phyloP scores from a whole-genome alignment of 2,797 vertebrate species.

The Squalus acanthias region DNA sequence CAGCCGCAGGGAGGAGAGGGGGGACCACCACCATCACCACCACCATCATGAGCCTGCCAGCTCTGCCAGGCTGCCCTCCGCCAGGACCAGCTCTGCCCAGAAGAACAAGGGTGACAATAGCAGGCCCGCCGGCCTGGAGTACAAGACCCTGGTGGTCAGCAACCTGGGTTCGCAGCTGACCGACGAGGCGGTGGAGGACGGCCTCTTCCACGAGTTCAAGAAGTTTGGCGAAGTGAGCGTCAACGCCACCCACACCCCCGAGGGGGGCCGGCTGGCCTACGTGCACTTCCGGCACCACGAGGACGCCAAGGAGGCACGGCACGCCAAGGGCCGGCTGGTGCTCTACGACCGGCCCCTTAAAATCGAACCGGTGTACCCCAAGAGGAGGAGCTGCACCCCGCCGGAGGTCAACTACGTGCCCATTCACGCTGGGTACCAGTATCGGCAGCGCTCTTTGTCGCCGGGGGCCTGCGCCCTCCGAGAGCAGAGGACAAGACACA shows the following conservation, averaged over 20 bases:
- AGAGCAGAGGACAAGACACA: conserved; percentile 71
- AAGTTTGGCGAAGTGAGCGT: conserved; percentile 94
- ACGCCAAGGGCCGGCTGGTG: conserved; percentile 80
- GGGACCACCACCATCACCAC: conserved; percentile 62
- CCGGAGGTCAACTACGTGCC: conserved; percentile 75
- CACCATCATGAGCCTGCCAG: conserved; percentile 44
- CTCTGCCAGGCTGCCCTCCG: conserved; percentile 52
- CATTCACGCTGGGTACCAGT: conserved; percentile 72
- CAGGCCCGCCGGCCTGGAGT: conserved; percentile 63
- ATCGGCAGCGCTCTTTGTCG: conserved; percentile 81
- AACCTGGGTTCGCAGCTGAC: conserved; percentile 85
- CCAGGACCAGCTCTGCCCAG: conserved; percentile 52
- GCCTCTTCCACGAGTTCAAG: conserved; percentile 93
- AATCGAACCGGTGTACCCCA: conserved; percentile 87
- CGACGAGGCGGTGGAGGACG: conserved; percentile 88
- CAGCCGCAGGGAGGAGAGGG: conserved; percentile 67
- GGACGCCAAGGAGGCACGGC: conserved; percentile 84
- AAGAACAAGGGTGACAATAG: conserved; percentile 46
- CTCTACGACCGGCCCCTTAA: conserved; percentile 85
- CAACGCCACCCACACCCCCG: conserved; percentile 88
- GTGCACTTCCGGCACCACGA: conserved; percentile 91
- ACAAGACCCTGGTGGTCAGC: conserved; percentile 90
- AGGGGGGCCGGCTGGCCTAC: conserved; percentile 86
- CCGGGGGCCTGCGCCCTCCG: conserved; percentile 71
- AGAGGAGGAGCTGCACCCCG: conserved; percentile 76